phyloP scores from a whole-genome alignment of 2,113 vertebrate species.

The Heteronetta atricapilla region DNA sequence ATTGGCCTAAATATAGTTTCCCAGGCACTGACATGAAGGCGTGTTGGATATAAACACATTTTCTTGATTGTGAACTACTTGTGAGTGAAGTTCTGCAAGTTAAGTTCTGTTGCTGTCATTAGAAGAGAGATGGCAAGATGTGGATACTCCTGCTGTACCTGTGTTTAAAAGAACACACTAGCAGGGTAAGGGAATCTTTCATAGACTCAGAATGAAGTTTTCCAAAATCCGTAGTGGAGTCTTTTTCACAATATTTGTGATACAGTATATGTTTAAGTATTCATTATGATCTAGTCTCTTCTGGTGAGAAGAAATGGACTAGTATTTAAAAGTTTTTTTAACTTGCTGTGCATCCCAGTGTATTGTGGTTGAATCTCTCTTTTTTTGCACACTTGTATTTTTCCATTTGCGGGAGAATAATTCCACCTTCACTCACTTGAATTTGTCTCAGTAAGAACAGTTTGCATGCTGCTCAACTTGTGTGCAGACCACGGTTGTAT shows the following conservation, averaged over 20 bases:
- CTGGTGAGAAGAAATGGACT: background rate
- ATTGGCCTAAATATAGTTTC: background rate
- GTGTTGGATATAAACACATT: background rate
- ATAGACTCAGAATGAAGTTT: background rate
- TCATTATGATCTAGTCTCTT: background rate
- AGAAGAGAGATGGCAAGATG: background rate
- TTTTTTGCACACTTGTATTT: no score
- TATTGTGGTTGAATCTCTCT: background rate
- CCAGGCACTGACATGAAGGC: background rate
- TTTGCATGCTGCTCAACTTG: background rate
- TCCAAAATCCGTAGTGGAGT: background rate
- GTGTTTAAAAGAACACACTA: background rate
- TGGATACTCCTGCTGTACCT: rapidly evolving
- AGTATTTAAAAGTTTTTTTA: background rate
- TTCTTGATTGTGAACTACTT: background rate
- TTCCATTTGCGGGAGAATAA: background rate
- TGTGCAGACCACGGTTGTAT: rapidly evolving
- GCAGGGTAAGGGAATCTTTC: background rate
- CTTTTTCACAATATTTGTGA: background rate
- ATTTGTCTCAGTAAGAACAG: background rate
- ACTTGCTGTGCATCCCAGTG: background rate
- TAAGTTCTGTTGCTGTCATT: background rate
- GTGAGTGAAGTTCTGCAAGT: background rate
- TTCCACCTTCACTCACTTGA: background rate
- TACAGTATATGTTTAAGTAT: background rate